Evolutionary conservation across 2,888 invertebrate species (phyloP).

Genomic region (Suillia variegata): DNA sequence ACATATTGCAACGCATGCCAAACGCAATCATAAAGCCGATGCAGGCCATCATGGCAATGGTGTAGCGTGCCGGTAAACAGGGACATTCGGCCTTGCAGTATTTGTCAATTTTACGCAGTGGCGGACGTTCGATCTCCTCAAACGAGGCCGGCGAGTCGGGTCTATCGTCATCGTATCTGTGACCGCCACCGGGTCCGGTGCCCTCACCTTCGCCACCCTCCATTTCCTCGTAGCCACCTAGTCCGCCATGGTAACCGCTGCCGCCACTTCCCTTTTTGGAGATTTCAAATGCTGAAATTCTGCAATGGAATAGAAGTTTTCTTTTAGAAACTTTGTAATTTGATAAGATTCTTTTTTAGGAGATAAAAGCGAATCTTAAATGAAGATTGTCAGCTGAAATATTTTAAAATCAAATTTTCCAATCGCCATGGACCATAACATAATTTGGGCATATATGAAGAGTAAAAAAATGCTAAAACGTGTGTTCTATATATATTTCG

Average conservation of each 20-base stretch:
- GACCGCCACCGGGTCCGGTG: constrained; percentile 52
- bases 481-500: no score
- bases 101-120: constrained; percentile 84
- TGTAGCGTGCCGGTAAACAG: constrained; percentile 82
- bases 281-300: constrained; percentile 54
- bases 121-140: constrained; percentile 83
- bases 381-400: no score
- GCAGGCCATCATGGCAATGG: constrained; percentile 84
- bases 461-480: no score
- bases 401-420: no score
- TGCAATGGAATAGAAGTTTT: constrained; percentile 38
- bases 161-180: constrained; percentile 63
- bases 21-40: constrained; percentile 92
- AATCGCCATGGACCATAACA: no score
- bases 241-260: constrained; percentile 52
- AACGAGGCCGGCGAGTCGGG: constrained; percentile 76
- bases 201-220: constrained; percentile 53
- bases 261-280: no score
- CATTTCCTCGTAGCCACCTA: constrained; percentile 59
- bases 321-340: constrained; percentile 32
- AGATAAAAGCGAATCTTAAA: constrained; percentile 10
- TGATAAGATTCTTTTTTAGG: neutral
- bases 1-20: constrained; percentile 99
- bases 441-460: no score
- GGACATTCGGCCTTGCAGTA: constrained; percentile 87